Base-by-base conservation (phyloP, 1,140 invertebrate genomes). In the Chironomus striatipennis region DNA sequence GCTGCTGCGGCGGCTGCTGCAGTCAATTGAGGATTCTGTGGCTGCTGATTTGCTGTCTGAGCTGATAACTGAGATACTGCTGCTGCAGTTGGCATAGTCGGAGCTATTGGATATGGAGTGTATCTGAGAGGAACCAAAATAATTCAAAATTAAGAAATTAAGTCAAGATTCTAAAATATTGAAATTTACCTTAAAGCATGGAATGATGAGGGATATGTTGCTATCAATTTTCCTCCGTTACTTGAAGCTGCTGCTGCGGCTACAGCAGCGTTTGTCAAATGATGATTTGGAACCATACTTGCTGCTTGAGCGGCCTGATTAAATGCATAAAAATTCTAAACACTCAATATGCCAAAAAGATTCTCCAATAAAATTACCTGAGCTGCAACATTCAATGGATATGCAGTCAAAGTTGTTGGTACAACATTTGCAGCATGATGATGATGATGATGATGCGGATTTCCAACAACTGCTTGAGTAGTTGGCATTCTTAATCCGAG, bases 191-290 rank as follows among this genome's bases (percentile, higher is more conserved):
- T 80, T 75, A 82, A 78, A 75, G 79, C 77, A 74, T 82, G 81
- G 73, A 82, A 79, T 73, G 75, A 24, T 75, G 85, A 85, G 76
- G 85, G 85, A 83, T 88, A 90, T 76, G 88, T 83, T 34, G 87
- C 87, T 78, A 91, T 87, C 43, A 92, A 79, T 79, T 92, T 92
- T 20, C 89, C 88, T 80, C 91, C 91, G 64, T 15, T 3, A 21
- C 10, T 70, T 21, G 65, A 18, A 8, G 86, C 87, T 15, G 88
- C 86, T 17, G 85, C 87, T 65, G 88, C 88, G 77, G 79, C 80
- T 42, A 80, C 76, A 73, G 79, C 80, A 4, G 17, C 9, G 20
- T 18, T 21, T 5, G 17, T 70, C 18, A 70, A 8, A 20, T 15
- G 65, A 70, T 70, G 65, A 70, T 70, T 70, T 5, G 83, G 83